phyloP scores from a whole-genome alignment of 1,140 invertebrate species.

The Polypedilum vanderplanki region DNA sequence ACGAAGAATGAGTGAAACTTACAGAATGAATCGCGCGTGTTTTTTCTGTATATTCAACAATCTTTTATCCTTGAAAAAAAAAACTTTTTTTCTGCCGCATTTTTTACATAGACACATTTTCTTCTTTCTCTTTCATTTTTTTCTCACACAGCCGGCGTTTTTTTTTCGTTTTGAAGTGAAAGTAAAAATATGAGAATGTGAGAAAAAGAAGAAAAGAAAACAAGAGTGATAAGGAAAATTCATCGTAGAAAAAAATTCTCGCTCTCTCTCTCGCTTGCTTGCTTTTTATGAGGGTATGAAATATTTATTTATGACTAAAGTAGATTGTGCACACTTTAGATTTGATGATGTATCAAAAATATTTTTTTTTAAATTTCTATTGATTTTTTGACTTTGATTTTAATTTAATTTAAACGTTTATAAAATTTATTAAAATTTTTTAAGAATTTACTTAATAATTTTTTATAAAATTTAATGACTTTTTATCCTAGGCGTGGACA shows the following conservation, averaged over 20 bases:
- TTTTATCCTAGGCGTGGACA: no score
- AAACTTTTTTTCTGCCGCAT: neutral
- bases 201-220: neutral
- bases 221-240: constrained; percentile 15
- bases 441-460: no score
- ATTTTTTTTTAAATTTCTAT: no score
- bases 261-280: no score
- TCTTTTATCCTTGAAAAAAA: constrained; percentile 28
- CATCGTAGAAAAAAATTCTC: neutral
- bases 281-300: neutral
- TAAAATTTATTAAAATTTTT: no score
- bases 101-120: neutral
- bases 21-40: neutral
- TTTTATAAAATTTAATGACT: no score
- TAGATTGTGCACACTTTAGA: no score
- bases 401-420: no score
- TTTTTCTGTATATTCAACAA: constrained; percentile 21
- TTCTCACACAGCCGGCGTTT: constrained; percentile 25
- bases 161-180: neutral
- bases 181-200: neutral
- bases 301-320: neutral
- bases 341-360: no score
- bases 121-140: neutral
- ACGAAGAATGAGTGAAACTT: neutral
- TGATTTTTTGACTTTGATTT: no score